Conservation (phyloP, 92 coral and sea anemone genomes). For the Virgularia gustaviana region DNA sequence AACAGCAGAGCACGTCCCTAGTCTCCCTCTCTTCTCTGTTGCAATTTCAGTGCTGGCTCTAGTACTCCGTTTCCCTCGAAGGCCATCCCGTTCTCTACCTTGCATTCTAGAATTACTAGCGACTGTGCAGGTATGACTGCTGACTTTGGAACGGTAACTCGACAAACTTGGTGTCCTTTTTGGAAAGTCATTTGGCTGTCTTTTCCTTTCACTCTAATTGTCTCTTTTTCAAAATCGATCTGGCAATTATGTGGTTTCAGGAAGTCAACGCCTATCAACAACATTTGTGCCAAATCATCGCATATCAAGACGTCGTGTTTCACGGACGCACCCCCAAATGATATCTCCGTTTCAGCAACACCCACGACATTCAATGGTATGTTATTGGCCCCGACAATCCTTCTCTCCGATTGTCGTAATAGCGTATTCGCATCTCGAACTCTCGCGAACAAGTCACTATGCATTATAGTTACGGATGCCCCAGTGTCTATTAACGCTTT, state of each 20-base stretch:
- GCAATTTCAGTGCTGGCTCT: conserved; percentile 21
- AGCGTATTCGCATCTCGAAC: conserved; percentile 17
- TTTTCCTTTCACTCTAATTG: conserved; percentile 11
- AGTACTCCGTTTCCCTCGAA: conserved; percentile 6
- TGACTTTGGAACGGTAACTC: conserved; percentile 26
- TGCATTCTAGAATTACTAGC: conserved; percentile 14
- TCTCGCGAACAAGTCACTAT: conserved; percentile 24
- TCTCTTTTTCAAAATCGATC: conserved; percentile 21
- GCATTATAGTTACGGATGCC: conserved; percentile 42
- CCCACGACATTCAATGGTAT: conserved; percentile 30
- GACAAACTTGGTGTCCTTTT: conserved; percentile 22
- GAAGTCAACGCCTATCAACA: conserved; percentile 28
- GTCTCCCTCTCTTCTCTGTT: no score
- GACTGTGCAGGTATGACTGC: conserved; percentile 25
- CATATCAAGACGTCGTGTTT: conserved; percentile 27
- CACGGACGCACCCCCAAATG: conserved; percentile 9
- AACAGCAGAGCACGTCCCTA: not conserved
- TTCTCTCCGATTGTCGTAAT: no score
- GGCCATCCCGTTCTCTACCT: conserved; percentile 17
- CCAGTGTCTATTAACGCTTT: conserved; percentile 40
- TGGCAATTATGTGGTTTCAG: conserved; percentile 26
- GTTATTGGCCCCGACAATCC: conserved; percentile 37
- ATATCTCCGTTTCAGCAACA: conserved; percentile 12
- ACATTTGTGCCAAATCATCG: conserved; percentile 32
- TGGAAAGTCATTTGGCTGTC: not conserved